Evolutionary conservation across 2,888 invertebrate species (phyloP), one percentile per base, ranked within the genome.

Genomic region (Anticlea derivata): DNA sequence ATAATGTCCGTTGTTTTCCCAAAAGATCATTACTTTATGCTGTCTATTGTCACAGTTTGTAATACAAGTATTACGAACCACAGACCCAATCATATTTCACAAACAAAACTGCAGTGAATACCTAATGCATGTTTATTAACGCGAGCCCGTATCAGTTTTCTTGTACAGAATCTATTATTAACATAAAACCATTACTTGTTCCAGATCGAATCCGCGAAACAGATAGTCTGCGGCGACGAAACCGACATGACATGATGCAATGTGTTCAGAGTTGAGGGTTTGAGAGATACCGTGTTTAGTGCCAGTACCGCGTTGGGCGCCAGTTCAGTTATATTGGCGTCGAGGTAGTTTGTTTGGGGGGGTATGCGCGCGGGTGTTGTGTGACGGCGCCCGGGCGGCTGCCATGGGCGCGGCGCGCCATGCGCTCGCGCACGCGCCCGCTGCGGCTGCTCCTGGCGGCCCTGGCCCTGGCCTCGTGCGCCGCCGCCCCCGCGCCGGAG

Each of bases 341-440:
- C 56, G 58, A 49, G 50, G 53, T 50, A 60, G 63, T 50, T 60
- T 53, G 64, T 54, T 55, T 54, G 68, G 78, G 70, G 79, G 73
- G 83, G 75, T 61, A 80, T 83, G 86, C 68, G 73, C 56, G 63
- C 65, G 67, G 68, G 75, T 69, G 76, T 69, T 71, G 85, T 75
- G 86, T 87, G 86, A 89, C 89, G 89, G 88, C 87, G 84, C 74
- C 83, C 82, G 81, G 78, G 83, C 84, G 86, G 82, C 81, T 81
- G 86, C 86, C 81, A 86, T 86, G 88, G 88, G 86, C 88, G 89
- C 87, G 88, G 90, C 88, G 90, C 86, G 86, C 80, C 83, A 85
- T 88, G 88, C 81, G 80, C 70, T 78, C 78, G 86, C 86, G 86
- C 85, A 79, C 86, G 85, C 84, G 86, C 84, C 85, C 86, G 77